Conservation (phyloP, 2,888 invertebrate species). For the Hemicrepidius hirtus region DNA sequence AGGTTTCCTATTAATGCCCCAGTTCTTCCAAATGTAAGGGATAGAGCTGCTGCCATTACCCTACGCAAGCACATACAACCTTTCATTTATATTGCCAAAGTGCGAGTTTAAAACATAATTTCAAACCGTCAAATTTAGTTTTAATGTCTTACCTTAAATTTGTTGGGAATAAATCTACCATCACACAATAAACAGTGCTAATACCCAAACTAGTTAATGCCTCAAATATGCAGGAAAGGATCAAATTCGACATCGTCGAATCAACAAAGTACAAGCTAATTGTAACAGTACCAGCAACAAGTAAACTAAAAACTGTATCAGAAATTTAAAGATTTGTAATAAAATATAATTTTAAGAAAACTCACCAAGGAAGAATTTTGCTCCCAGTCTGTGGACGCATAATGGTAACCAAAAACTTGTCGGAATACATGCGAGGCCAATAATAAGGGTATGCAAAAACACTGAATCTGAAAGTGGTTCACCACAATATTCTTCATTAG, state of each 20-base stretch:
- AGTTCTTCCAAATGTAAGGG: slow-evolving; percentile 85
- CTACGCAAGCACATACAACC: slow-evolving; percentile 73
- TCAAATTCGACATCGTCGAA: slow-evolving; percentile 81
- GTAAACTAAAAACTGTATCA: slow-evolving; percentile 82
- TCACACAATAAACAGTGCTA: slow-evolving; percentile 86
- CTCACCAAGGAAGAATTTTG: slow-evolving; percentile 88
- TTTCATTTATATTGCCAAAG: no score
- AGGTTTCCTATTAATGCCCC: slow-evolving; percentile 86
- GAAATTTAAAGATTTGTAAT: neutral
- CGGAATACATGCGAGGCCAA: slow-evolving; percentile 87
- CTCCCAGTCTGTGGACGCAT: slow-evolving; percentile 86
- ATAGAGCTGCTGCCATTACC: slow-evolving; percentile 88
- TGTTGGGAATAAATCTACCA: slow-evolving; percentile 88
- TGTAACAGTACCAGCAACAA: slow-evolving; percentile 83
- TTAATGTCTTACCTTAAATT: slow-evolving; percentile 82
- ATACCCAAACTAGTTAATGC: slow-evolving; percentile 87
- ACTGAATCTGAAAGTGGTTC: slow-evolving; percentile 80
- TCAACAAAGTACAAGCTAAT: slow-evolving; percentile 85
- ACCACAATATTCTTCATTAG: slow-evolving; percentile 77
- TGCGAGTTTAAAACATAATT: no score
- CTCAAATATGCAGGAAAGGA: slow-evolving; percentile 86
- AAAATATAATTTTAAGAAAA: neutral
- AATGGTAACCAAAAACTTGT: slow-evolving; percentile 87
- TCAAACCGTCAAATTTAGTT: no score
- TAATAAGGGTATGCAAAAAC: slow-evolving; percentile 85